These are phyloP conservation scores for Atta colombica DNA, from an alignment of 1,140 invertebrate genomes.

Conservation along the genomic window DNA sequence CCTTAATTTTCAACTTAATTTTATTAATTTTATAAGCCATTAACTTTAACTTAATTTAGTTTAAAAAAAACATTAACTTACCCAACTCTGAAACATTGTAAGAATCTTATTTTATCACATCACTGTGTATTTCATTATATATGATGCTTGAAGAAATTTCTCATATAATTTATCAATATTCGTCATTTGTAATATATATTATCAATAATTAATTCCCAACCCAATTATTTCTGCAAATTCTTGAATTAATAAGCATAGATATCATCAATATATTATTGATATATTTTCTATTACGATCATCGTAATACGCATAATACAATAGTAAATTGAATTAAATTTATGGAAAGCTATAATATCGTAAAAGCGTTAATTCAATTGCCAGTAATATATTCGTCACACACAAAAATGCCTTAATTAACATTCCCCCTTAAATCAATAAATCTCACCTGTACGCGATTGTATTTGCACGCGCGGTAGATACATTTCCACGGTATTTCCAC, in stretches of 20 bases:
- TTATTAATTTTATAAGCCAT: too few relatives aligned
- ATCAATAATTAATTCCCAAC: neutral
- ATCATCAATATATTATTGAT: neutral
- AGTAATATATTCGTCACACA: neutral
- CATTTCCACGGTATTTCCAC: conserved; percentile 44
- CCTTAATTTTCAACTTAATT: too few relatives aligned
- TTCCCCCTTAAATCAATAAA: neutral
- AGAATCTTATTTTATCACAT: neutral
- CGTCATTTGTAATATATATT: neutral
- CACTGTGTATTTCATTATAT: neutral
- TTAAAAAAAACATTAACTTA: too few relatives aligned
- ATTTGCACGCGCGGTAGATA: conserved; percentile 44
- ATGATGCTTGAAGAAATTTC: neutral
- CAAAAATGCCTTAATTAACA: neutral
- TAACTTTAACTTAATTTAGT: too few relatives aligned
- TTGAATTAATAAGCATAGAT: neutral
- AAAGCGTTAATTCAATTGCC: neutral
- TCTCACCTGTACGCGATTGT: conserved; percentile 29
- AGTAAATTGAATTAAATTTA: conserved; percentile 23
- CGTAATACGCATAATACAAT: neutral
- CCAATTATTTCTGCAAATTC: neutral
- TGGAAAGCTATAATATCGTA: neutral
- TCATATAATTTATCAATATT: conserved; percentile 3
- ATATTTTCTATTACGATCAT: neutral
- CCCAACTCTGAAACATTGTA: neutral